Conservation (phyloP, 1,140 invertebrate species). For the Zeugodacus cucurbitae region DNA sequence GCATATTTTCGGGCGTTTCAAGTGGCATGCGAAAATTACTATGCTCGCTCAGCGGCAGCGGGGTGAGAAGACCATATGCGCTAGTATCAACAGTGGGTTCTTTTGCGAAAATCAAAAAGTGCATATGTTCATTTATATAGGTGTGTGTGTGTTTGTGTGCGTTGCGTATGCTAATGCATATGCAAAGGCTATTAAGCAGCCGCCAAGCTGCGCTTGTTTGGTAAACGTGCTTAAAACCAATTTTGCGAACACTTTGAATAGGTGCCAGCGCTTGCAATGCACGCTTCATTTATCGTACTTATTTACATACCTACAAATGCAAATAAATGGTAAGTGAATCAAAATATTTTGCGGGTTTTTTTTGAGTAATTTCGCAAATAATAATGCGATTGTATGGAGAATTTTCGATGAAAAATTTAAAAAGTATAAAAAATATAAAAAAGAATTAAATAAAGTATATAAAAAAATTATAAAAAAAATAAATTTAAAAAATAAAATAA, state of each 20-base stretch:
- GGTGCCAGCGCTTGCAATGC: no score
- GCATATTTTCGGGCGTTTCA: constrained; percentile 38
- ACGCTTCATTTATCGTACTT: no score
- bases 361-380: no score
- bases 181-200: neutral
- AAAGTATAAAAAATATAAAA: no score
- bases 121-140: neutral
- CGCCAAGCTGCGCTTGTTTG: neutral
- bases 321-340: no score
- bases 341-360: no score
- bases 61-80: neutral
- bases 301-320: no score
- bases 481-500: no score
- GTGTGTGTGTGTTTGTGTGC: neutral
- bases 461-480: no score
- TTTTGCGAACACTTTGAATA: neutral
- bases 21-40: constrained; percentile 17
- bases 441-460: no score
- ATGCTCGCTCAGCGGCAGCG: neutral
- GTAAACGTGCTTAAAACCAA: neutral
- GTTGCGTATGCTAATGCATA: constrained; percentile 2
- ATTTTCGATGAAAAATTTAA: no score
- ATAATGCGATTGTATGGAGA: no score
- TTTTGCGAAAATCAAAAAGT: neutral
- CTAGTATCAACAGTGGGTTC: neutral